phyloP scores from a whole-genome alignment of 37 sponge, comb jelly and placozoan genomes.

The Halisarca cf. caerulea region DNA sequence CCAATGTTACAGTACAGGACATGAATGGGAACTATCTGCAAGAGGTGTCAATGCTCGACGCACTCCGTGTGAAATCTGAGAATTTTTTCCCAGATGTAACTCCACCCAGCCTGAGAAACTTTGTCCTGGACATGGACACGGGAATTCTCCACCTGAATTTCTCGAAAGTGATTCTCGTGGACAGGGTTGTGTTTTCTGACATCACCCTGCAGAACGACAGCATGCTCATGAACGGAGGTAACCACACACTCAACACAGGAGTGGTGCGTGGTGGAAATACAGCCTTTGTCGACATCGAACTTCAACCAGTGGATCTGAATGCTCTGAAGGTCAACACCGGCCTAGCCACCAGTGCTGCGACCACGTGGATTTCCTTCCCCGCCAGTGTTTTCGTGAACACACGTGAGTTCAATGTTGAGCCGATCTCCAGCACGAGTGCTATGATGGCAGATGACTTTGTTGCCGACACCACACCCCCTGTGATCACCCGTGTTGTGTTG shows the following conservation, averaged over 20 bases:
- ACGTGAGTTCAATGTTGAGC: conserved; percentile 34
- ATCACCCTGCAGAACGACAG: conserved; percentile 63
- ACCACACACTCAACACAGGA: conserved; percentile 54
- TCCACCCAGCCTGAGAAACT: conserved; percentile 46
- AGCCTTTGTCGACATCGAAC: conserved; percentile 36
- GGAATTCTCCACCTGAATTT: conserved; percentile 74
- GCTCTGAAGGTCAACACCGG: conserved; percentile 53
- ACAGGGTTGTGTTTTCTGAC: conserved; percentile 34
- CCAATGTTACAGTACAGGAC: conserved; percentile 49
- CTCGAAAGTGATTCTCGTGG: conserved; percentile 62
- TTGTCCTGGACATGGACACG: conserved; percentile 72
- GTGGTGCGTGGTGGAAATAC: conserved; percentile 45
- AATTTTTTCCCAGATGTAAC: conserved; percentile 60
- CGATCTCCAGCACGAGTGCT: conserved; percentile 33
- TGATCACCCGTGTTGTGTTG: conserved; percentile 31
- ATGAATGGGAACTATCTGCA: conserved; percentile 48
- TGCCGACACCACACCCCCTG: conserved; percentile 52
- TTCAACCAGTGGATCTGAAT: conserved; percentile 66
- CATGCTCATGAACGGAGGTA: conserved; percentile 3
- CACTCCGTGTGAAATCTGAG: conserved; percentile 19
- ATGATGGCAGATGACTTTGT: conserved; percentile 36
- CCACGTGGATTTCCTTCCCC: conserved; percentile 65
- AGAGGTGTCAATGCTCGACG: conserved; percentile 25
- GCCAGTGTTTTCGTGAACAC: conserved; percentile 43
- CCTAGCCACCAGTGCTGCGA: conserved; percentile 28